phyloP scores from a whole-genome alignment of 2,797 vertebrate species.

The Lycodopsis pacificus region DNA sequence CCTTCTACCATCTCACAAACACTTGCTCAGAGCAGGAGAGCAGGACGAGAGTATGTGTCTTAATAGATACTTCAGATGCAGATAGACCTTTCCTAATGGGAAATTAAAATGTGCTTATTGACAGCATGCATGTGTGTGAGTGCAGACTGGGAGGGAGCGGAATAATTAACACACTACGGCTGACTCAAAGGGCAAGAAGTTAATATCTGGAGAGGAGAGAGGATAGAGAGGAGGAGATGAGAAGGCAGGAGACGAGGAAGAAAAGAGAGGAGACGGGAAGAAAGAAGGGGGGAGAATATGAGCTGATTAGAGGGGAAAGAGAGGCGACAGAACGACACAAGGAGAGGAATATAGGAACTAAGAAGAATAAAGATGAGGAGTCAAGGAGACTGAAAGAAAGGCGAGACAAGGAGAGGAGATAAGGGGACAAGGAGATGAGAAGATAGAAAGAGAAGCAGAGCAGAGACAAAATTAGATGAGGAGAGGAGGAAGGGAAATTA shows the following conservation, averaged over 20 bases:
- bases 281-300: neutral
- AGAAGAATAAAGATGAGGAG: neutral
- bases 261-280: neutral
- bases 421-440: neutral
- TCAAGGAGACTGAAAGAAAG: neutral
- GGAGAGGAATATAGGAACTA: neutral
- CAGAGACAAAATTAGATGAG: neutral
- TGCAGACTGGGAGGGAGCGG: constrained; percentile 33
- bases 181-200: constrained; percentile 30
- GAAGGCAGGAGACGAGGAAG: neutral
- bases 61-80: constrained; percentile 35
- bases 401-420: neutral
- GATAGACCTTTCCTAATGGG: constrained; percentile 43
- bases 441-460: neutral
- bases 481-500: neutral
- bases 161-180: constrained; percentile 56
- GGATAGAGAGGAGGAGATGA: neutral
- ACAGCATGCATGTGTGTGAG: constrained; percentile 7
- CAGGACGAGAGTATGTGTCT: constrained; percentile 35
- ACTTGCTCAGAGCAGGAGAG: constrained; percentile 42
- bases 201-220: constrained; percentile 21
- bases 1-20: constrained; percentile 44
- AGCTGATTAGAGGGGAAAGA: neutral
- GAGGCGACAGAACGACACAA: neutral
- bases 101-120: constrained; percentile 58